A percentile compares a stretch with the other conserved stretches of the same genome.
Conservation (phyloP, 1,140 invertebrate species). For the Rhagoletis pomonella region DNA sequence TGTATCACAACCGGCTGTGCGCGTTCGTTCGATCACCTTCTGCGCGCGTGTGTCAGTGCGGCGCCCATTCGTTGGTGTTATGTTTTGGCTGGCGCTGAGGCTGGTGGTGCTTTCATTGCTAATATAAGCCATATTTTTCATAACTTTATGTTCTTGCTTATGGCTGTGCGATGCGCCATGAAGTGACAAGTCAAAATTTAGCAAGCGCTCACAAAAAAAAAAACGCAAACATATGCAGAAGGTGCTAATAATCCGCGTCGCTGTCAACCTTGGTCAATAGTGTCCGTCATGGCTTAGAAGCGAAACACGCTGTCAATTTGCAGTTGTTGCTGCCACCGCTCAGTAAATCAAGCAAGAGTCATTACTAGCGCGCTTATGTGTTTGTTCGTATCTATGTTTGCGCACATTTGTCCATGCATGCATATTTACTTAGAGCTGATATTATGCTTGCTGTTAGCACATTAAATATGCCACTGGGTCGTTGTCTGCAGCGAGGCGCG, state of each 20-base stretch:
- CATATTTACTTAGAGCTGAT: background rate
- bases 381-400: background rate
- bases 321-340: background rate
- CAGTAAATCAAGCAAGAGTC: background rate
- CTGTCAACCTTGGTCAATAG: background rate
- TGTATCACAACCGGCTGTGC: conserved; percentile 12
- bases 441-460: background rate
- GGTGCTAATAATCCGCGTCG: background rate
- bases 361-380: background rate
- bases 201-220: background rate
- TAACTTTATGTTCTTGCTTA: conserved; percentile 37
- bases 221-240: background rate
- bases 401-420: background rate
- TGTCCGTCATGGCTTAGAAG: background rate
- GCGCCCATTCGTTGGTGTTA: background rate
- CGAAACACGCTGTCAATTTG: background rate
- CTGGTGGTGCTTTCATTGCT: background rate
- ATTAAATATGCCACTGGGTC: conserved; percentile 40
- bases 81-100: background rate
- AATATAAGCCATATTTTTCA: background rate
- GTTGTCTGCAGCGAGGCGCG: background rate
- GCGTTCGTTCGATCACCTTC: conserved; percentile 49
- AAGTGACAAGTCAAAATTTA: background rate
- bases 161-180: background rate
- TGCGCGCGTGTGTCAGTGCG: background rate